A percentile compares a stretch with the other conserved stretches of the same genome.
phyloP scores from a whole-genome alignment of 2,797 vertebrate genomes.

The Hyperoplus lanceolatus region DNA sequence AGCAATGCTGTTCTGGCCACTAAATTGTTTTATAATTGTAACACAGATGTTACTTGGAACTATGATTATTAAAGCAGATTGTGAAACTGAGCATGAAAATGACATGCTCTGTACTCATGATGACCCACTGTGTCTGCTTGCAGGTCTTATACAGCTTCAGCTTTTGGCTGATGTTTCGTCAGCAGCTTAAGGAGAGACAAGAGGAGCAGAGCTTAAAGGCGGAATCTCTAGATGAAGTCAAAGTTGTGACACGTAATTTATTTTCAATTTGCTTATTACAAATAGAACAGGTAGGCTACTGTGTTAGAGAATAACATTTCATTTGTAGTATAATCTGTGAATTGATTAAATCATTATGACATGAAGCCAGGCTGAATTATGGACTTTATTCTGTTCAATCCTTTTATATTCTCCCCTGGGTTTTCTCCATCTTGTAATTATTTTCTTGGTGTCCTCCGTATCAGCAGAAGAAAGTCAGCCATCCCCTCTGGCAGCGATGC shows the following conservation, averaged over 20 bases:
- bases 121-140: conserved; percentile 2
- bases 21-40: neutral
- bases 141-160: conserved; percentile 85
- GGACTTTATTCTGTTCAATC: neutral
- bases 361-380: neutral
- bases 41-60: neutral
- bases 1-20: neutral
- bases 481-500: conserved; percentile 74
- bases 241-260: conserved; percentile 54
- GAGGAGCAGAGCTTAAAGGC: conserved; percentile 57
- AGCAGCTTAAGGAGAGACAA: conserved; percentile 80
- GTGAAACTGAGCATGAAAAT: neutral
- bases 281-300: neutral
- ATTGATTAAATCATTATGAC: neutral
- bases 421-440: neutral
- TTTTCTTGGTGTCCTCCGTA: neutral
- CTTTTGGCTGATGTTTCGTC: conserved; percentile 88
- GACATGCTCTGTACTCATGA: conserved; percentile 6
- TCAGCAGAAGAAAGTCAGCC: conserved; percentile 73
- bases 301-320: conserved; percentile 9
- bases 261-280: conserved; percentile 12
- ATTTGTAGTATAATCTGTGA: neutral
- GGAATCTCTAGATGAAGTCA: conserved; percentile 70
- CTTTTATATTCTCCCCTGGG: neutral
- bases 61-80: neutral